Evolutionary conservation across 2,888 invertebrate genomes (phyloP).

Genomic region (Boloria selene): DNA sequence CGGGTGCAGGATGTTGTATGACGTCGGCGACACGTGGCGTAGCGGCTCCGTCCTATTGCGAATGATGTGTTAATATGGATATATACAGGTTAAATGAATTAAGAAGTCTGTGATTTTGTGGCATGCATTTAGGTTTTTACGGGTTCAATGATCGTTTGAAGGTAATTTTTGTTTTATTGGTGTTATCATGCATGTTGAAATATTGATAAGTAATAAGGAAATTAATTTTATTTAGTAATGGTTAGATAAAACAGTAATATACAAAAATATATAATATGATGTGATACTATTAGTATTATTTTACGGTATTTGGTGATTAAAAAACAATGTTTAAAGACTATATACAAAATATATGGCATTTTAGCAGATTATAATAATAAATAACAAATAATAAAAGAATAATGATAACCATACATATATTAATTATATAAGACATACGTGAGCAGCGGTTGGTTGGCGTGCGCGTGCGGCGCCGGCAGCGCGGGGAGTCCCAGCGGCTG

Average conservation of each 20-base stretch:
- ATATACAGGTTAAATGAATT: background rate
- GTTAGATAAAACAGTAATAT: background rate
- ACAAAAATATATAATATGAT: background rate
- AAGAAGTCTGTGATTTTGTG: too few relatives aligned
- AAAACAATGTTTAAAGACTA: too few relatives aligned
- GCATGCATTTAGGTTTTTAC: too few relatives aligned
- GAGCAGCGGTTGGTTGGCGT: conserved; percentile 61
- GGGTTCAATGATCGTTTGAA: too few relatives aligned
- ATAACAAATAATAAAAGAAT: too few relatives aligned
- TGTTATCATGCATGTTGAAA: too few relatives aligned
- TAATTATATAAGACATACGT: conserved; percentile 53
- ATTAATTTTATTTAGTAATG: background rate
- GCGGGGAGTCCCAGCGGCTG: conserved; percentile 63
- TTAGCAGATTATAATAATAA: too few relatives aligned
- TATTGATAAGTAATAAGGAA: background rate
- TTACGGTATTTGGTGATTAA: too few relatives aligned
- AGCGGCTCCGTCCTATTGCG: conserved; percentile 49
- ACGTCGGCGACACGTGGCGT: conserved; percentile 56
- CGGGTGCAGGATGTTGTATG: conserved; percentile 74
- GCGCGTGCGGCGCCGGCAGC: conserved; percentile 57
- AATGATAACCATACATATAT: conserved; percentile 11
- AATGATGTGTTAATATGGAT: conserved; percentile 13
- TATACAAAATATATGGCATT: too few relatives aligned
- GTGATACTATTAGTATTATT: too few relatives aligned
- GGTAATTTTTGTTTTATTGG: too few relatives aligned